A percentile compares a stretch with the other conserved stretches of the same genome.
Conservation (phyloP, 1,140 invertebrate species). For the Diachasma alloeum region DNA sequence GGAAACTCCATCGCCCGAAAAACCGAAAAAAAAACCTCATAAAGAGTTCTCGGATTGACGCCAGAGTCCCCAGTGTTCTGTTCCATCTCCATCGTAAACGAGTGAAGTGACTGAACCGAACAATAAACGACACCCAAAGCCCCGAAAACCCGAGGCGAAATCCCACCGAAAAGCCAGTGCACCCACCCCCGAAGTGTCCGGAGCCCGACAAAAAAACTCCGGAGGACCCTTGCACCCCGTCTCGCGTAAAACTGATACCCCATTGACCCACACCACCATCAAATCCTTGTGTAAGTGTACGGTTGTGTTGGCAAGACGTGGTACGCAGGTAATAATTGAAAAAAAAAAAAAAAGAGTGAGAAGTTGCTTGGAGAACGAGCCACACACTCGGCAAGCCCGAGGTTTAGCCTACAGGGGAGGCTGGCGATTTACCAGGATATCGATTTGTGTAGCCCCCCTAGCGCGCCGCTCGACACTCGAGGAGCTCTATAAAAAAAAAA, state of each 20-base stretch:
- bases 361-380: not conserved
- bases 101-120: not conserved
- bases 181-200: not conserved
- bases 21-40: constrained; percentile 23
- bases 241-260: too few species aligned
- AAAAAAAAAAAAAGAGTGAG: constrained; percentile 30
- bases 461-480: not conserved
- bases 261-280: too few species aligned
- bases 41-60: constrained; percentile 15
- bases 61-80: constrained; percentile 8
- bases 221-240: too few species aligned
- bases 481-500: not conserved
- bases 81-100: not conserved
- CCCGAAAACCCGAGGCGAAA: too few species aligned
- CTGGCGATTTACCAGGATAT: constrained; percentile 57
- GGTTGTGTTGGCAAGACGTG: not conserved
- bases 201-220: too few species aligned
- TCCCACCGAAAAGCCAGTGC: not conserved
- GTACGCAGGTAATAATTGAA: not conserved
- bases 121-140: not conserved
- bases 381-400: not conserved
- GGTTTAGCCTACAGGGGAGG: constrained; percentile 43
- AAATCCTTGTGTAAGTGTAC: not conserved
- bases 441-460: constrained; percentile 47
- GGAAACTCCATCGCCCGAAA: not conserved